These are phyloP conservation scores for Drosophila robusta DNA, from an alignment of 2,888 invertebrate genomes.

Conservation along the genomic window DNA sequence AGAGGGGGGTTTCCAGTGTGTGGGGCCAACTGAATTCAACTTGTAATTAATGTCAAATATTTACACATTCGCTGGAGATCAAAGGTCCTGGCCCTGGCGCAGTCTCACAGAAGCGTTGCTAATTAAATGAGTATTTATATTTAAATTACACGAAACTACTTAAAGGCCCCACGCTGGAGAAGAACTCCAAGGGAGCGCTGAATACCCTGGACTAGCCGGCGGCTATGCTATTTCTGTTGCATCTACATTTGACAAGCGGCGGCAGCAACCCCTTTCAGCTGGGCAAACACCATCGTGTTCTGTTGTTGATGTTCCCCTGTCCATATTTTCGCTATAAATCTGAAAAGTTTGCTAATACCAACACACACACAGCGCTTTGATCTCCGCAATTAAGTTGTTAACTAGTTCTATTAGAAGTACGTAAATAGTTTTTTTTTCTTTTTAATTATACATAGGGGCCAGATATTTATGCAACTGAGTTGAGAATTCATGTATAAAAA, in stretches of 20 bases:
- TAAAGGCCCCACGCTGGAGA: constrained; percentile 11
- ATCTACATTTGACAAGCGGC: constrained; percentile 7
- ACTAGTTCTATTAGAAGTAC: not conserved
- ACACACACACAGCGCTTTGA: constrained; percentile 29
- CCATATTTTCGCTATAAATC: constrained; percentile 25
- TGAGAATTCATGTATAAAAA: not conserved
- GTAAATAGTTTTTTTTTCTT: constrained; percentile 7
- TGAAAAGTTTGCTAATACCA: constrained; percentile 20
- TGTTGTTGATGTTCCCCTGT: constrained; percentile 11
- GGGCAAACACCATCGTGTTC: constrained; percentile 30
- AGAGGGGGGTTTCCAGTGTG: not conserved
- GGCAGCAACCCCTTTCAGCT: constrained; percentile 31
- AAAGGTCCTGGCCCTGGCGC: constrained; percentile 59
- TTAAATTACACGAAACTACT: constrained; percentile 80
- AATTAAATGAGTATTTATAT: constrained; percentile 80
- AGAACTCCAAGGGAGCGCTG: constrained; percentile 10
- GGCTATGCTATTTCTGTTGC: constrained; percentile 12
- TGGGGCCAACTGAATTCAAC: constrained; percentile 56
- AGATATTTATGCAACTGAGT: constrained; percentile 2
- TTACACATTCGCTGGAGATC: constrained; percentile 76
- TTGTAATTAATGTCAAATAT: constrained; percentile 80
- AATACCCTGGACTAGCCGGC: constrained; percentile 18
- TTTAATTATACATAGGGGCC: constrained; percentile 6
- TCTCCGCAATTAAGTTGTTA: constrained; percentile 31
- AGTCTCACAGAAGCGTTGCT: constrained; percentile 68